Conservation (phyloP, 2,113 vertebrate genomes). For the Caranx melampygus region DNA sequence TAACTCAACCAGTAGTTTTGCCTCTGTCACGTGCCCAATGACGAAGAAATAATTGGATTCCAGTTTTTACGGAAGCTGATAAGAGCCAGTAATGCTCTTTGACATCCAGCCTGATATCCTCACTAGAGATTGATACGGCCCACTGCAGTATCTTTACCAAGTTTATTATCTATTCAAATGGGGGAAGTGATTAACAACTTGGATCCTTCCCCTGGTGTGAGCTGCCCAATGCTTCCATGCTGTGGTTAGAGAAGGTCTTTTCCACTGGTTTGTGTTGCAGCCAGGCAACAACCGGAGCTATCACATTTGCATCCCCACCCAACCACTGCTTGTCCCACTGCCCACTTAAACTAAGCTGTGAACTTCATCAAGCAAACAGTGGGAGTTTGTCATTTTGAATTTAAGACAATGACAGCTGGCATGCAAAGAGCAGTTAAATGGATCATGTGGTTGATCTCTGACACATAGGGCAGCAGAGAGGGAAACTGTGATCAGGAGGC, state of each 20-base stretch:
- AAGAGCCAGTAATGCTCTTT: slow-evolving; percentile 35
- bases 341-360: slow-evolving; percentile 21
- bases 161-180: slow-evolving; percentile 72
- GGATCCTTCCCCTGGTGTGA: slow-evolving; percentile 24
- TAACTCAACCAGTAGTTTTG: slow-evolving; percentile 14
- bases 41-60: slow-evolving; percentile 39
- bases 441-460: slow-evolving; percentile 31
- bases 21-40: background rate
- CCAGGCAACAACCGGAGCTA: slow-evolving; percentile 39
- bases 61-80: slow-evolving; percentile 46
- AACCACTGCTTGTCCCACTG: slow-evolving; percentile 24
- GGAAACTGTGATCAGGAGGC: slow-evolving; percentile 37
- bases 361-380: slow-evolving; percentile 19
- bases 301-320: slow-evolving; percentile 64
- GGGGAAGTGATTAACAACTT: slow-evolving; percentile 44
- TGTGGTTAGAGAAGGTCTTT: slow-evolving; percentile 47
- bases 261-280: slow-evolving; percentile 40
- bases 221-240: slow-evolving; percentile 15
- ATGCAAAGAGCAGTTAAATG: slow-evolving; percentile 19
- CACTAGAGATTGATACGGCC: slow-evolving; percentile 30
- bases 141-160: slow-evolving; percentile 23
- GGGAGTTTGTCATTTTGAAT: slow-evolving; percentile 36
- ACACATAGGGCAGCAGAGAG: slow-evolving; percentile 34
- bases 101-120: slow-evolving; percentile 40
- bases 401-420: slow-evolving; percentile 14